Evolutionary conservation across 2,888 invertebrate species (phyloP), one percentile per base, ranked within the genome.

Genomic region (Drosophila lacicola): DNA sequence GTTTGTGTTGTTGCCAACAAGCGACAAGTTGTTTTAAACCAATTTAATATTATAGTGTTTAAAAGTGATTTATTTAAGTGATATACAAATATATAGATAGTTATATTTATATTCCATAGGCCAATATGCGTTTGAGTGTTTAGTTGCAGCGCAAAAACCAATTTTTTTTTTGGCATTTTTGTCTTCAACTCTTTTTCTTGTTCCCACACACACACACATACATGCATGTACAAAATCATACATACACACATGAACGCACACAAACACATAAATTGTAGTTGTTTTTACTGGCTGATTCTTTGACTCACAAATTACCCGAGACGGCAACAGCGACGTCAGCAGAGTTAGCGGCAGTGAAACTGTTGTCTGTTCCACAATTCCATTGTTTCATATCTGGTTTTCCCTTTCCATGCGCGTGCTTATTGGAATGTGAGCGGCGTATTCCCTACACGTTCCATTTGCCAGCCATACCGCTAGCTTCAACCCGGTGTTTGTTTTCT

Each of bases 261-360:
- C 67, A 66, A n/a, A 3, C 44, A 29, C 46, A 51, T 37, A 68
- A 58, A 46, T 63, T 63, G 65, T 74, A 60, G 70, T 78, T 80
- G 64, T 46, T 76, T 55, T 66, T 74, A 67, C 67, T 78, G 77
- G 58, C 60, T 77, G 81, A 87, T 84, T 84, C 89, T 85, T 88
- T 85, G 89, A 85, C 83, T 88, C 88, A 88, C 86, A 89, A 85
- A 89, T 83, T 82, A 75, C 66, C 86, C 78, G 76, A 77, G 67
- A 78, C 79, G 70, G 62, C 67, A 64, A 61, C 84, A 54, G 68
- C 84, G 72, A 61, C 68, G 71, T 47, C 65, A 53, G 60, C 70
- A 70, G 70, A 42, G 47, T 17, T 39, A 60, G 65, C 56, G 50
- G 64, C 88, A 82, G 80, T 70, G 67, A 82, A 89, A 89, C 70